Evolutionary conservation across 2,797 vertebrate genomes (phyloP), one percentile per base, ranked within the genome.

Genomic region (Cryptoprocta ferox): DNA sequence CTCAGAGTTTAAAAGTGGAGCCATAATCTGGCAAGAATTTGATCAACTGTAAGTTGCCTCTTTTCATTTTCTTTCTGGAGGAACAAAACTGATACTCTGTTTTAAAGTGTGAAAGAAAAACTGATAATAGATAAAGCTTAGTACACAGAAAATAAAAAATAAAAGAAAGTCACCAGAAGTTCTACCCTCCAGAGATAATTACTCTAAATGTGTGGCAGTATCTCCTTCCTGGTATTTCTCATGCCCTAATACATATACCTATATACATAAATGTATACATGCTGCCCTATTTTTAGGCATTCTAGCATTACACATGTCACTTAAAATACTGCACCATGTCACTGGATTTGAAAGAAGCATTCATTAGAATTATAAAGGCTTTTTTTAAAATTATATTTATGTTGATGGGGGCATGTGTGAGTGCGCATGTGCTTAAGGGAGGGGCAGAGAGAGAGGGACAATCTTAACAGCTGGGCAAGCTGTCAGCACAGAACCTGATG

Each of bases 71-170:
- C 10, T 45, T 91, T 93, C 39, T 24, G 73, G 28, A 81, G 59
- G 37, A 65, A 95, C 16, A 88, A 80, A 73, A 85, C 53, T 50
- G 48, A 50, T 70, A 39, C 24, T 92, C 39, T 65, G 26, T 50
- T 88, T 96, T 82, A 91, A 86, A 39, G 61, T 79, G 35, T 45
- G 39, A 96, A 76, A 39, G 32, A 63, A 80, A 95, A 85, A 59
- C 21, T 1, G n/a, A 21, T 1, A 19, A 12, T 83, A 56, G 50
- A 71, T 79, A 80, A 89, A 80, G 79, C 18, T 7, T 30, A 75
- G 53, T 26, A 89, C 92, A 70, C 18, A 48, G 39, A 56, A 50
- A 63, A 18, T 30, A 91, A 50, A 61, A 75, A 35, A 75, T 9
- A 42, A 75, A 65, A 48, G 19, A 45, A 50, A 42, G 30, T 42